Conservation (phyloP, 2,113 vertebrate species). For the Megalops atlanticus region DNA sequence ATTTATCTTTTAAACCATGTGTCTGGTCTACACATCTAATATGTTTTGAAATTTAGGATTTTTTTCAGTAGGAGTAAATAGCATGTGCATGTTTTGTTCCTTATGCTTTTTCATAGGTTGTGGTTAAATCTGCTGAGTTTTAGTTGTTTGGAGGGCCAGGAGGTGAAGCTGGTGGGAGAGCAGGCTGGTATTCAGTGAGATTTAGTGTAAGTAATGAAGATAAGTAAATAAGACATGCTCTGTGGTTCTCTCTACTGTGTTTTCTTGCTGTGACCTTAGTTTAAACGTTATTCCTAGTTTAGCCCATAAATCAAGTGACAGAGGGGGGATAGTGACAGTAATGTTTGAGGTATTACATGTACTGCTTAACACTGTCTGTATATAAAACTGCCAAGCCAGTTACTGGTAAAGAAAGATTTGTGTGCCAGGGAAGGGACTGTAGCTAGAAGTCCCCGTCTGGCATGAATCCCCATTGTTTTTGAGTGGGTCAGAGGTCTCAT, state of each 20-base stretch:
- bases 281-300: neutral
- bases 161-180: neutral
- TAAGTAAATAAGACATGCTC: neutral
- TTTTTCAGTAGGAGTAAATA: no score
- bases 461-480: conserved; percentile 41
- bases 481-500: conserved; percentile 45
- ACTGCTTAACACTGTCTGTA: conserved; percentile 29
- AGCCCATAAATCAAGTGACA: conserved; percentile 5
- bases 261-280: conserved; percentile 10
- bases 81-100: no score
- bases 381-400: conserved; percentile 48
- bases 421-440: conserved; percentile 27
- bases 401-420: conserved; percentile 41
- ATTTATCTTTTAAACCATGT: no score
- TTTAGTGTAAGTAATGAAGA: conserved; percentile 7
- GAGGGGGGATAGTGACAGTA: conserved; percentile 21
- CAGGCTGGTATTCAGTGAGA: neutral
- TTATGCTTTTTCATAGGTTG: no score
- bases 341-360: conserved; percentile 39
- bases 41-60: no score
- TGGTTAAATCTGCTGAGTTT: neutral
- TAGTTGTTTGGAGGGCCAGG: neutral
- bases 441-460: conserved; percentile 23
- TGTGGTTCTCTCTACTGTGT: neutral
- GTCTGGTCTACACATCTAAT: no score